These are phyloP conservation scores for Lasioglossum vierecki DNA, from an alignment of 2,888 invertebrate genomes.

Conservation along the genomic window DNA sequence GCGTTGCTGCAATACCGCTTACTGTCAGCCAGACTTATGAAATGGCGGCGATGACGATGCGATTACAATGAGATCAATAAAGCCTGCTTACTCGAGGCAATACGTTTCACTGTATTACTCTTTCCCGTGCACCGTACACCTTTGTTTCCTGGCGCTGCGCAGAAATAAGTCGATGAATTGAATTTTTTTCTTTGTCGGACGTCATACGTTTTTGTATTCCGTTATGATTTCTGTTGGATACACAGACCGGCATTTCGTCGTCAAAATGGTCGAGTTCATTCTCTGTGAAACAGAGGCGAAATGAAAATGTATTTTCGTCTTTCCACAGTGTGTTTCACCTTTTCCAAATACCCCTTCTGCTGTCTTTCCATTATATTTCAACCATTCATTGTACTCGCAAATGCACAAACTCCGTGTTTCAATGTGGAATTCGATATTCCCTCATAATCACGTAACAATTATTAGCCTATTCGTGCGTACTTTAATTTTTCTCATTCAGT, in stretches of 20 bases:
- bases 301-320: not conserved
- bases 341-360: not conserved
- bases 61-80: constrained; percentile 5
- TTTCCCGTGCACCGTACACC: not conserved
- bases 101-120: not conserved
- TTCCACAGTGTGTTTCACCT: not conserved
- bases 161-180: not conserved
- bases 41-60: not conserved
- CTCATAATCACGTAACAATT: not conserved
- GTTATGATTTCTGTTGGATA: not conserved
- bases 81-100: constrained; percentile 1
- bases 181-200: not conserved
- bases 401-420: not conserved
- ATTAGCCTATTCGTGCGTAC: not conserved
- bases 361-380: not conserved
- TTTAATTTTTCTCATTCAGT: not conserved
- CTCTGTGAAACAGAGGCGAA: not conserved
- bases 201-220: not conserved
- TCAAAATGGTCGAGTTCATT: not conserved
- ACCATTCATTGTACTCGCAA: not conserved
- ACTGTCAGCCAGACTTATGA: not conserved
- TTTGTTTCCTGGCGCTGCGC: not conserved
- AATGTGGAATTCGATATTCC: not conserved
- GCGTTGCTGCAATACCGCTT: not conserved
- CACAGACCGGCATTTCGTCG: not conserved